Evolutionary conservation across 1,140 invertebrate genomes (phyloP).

Genomic region (Helicorthomorpha holstii): DNA sequence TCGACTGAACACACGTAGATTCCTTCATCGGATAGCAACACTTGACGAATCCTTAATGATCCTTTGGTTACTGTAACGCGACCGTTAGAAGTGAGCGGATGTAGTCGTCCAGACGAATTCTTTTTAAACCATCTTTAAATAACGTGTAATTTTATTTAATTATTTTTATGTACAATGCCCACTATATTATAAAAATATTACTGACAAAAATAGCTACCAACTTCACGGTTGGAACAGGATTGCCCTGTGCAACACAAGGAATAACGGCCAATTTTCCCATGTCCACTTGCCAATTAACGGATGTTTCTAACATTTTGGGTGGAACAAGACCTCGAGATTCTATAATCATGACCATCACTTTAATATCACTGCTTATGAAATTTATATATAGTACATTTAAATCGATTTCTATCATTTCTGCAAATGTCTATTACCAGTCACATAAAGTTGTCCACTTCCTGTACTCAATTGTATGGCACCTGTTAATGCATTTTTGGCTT

Average conservation of each 20-base stretch:
- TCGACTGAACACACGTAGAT: slow-evolving; percentile 2
- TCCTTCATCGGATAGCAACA: slow-evolving; percentile 1
- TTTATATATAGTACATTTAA: too few relatives aligned
- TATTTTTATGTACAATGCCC: neutral
- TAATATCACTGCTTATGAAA: too few relatives aligned
- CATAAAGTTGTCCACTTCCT: too few relatives aligned
- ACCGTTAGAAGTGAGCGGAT: neutral
- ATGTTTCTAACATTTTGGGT: too few relatives aligned
- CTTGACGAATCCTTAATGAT: neutral
- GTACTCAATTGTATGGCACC: too few relatives aligned
- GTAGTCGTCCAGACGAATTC: neutral
- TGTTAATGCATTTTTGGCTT: too few relatives aligned
- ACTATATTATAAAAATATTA: too few relatives aligned
- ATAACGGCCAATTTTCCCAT: slow-evolving; percentile 45
- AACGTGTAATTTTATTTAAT: neutral
- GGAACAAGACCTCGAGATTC: too few relatives aligned
- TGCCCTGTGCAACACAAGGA: slow-evolving; percentile 56
- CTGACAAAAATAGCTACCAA: slow-evolving; percentile 28
- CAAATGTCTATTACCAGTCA: too few relatives aligned
- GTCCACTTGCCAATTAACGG: too few relatives aligned
- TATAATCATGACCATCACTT: too few relatives aligned
- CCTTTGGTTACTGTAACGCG: neutral
- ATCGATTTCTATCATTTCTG: too few relatives aligned
- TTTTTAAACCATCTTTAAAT: slow-evolving; percentile 37
- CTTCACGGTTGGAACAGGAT: slow-evolving; percentile 54